These are phyloP conservation scores for Argentina silus DNA, from an alignment of 2,797 vertebrate genomes.

Conservation along the genomic window DNA sequence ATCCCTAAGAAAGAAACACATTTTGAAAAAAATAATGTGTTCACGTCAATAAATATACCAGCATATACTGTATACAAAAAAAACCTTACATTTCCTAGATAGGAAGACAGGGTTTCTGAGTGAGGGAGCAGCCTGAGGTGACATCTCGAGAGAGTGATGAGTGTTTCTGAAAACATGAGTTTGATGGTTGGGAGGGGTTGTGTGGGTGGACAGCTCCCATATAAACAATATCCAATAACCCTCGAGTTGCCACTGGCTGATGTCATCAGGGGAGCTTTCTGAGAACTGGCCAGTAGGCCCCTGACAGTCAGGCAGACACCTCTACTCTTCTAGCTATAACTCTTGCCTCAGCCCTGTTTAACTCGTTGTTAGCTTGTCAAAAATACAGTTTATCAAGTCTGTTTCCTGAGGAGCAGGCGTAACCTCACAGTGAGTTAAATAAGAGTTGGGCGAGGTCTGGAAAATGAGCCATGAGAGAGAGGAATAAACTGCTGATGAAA, in stretches of 20 bases:
- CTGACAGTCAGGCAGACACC: slow-evolving; percentile 27
- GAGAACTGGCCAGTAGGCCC: slow-evolving; percentile 21
- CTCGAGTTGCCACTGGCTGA: slow-evolving; percentile 71
- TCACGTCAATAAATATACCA: neutral
- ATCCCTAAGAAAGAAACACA: too few relatives aligned
- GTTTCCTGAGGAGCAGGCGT: slow-evolving; percentile 56
- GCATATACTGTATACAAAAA: slow-evolving; percentile 42
- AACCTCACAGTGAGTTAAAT: slow-evolving; percentile 70
- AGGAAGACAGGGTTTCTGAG: slow-evolving; percentile 70
- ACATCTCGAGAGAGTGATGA: slow-evolving; percentile 80
- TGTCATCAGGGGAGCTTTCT: slow-evolving; percentile 76
- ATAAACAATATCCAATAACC: slow-evolving; percentile 79
- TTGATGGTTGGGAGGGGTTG: slow-evolving; percentile 30
- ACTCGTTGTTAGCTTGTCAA: neutral
- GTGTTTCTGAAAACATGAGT: slow-evolving; percentile 82
- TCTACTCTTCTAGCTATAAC: slow-evolving; percentile 73
- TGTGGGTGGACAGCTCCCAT: slow-evolving; percentile 75
- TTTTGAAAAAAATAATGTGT: too few relatives aligned
- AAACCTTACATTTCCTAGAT: slow-evolving; percentile 72
- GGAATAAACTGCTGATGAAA: slow-evolving; percentile 74
- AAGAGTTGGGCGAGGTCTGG: slow-evolving; percentile 55
- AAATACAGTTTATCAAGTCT: neutral
- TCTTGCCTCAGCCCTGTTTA: slow-evolving; percentile 48
- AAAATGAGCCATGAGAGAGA: slow-evolving; percentile 65
- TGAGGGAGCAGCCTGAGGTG: slow-evolving; percentile 63